A percentile compares a stretch with the other conserved stretches of the same genome.
These are phyloP conservation scores for Dicycla oo DNA, from an alignment of 2,888 invertebrate genomes.

Conservation along the genomic window DNA sequence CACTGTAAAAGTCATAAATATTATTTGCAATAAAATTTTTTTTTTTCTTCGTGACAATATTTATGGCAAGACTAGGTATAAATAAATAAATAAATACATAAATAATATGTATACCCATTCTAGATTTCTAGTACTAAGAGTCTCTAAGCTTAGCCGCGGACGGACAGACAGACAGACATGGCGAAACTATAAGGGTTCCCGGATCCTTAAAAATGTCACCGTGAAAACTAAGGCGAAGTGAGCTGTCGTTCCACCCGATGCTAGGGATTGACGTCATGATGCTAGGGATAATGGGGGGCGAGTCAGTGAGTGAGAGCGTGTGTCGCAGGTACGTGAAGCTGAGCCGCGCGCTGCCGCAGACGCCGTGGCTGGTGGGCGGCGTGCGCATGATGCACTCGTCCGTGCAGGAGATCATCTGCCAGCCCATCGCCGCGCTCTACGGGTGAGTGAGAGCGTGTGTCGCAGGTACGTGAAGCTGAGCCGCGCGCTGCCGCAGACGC, in stretches of 20 bases:
- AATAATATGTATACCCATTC: no score
- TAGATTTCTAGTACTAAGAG: no score
- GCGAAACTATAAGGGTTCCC: no score
- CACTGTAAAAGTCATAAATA: no score
- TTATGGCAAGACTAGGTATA: no score
- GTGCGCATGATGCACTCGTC: constrained; percentile 95
- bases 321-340: constrained; percentile 95
- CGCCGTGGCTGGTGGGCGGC: constrained; percentile 97
- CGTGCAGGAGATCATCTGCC: constrained; percentile 96
- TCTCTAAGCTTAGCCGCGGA: no score
- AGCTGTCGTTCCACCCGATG: background rate
- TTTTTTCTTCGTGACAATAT: no score
- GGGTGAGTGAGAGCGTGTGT: constrained; percentile 83
- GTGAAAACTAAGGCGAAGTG: background rate
- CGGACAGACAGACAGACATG: no score
- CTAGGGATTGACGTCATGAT: no score
- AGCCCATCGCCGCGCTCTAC: constrained; percentile 91
- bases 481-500: constrained; percentile 97
- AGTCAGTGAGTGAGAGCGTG: constrained; percentile 48
- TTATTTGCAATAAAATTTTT: no score
- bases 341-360: constrained; percentile 96
- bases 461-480: constrained; percentile 94
- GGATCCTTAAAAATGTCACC: background rate
- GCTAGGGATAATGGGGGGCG: no score
- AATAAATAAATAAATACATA: no score